Evolutionary conservation across 2,797 vertebrate species (phyloP).

Genomic region (Fringilla coelebs): DNA sequence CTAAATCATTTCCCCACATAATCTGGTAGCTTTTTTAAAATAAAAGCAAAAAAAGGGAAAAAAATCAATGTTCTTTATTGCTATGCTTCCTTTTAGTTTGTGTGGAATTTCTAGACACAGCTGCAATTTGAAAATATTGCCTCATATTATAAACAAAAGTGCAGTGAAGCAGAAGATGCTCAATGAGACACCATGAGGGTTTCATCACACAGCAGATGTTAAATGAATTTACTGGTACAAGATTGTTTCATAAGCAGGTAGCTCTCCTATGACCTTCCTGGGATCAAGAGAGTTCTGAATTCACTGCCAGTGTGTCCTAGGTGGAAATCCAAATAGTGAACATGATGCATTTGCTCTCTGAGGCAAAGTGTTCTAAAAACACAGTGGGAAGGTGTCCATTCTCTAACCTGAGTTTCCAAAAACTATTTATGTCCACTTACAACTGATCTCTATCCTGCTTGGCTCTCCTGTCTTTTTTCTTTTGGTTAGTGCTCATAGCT

Average conservation of each 20-base stretch:
- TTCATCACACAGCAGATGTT: not conserved
- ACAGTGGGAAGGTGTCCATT: not conserved
- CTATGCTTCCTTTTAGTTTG: not conserved
- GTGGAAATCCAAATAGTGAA: not conserved
- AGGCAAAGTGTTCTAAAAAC: not conserved
- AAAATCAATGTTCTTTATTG: not conserved
- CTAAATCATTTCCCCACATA: not conserved
- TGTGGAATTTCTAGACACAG: not conserved
- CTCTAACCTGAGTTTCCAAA: not conserved
- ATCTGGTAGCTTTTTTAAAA: not conserved
- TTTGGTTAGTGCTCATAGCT: not conserved
- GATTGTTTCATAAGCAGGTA: not conserved
- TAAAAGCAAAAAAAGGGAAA: fast-evolving
- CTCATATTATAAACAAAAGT: not conserved
- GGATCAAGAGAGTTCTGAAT: not conserved
- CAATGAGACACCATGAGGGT: not conserved
- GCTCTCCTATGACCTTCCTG: not conserved
- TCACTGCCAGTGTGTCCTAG: not conserved
- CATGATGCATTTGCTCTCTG: not conserved
- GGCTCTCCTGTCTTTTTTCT: not conserved
- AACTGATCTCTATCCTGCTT: not conserved
- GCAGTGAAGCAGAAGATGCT: not conserved
- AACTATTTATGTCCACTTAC: not conserved
- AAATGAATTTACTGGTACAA: not conserved
- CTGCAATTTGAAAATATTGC: not conserved